Conservation (phyloP, 2,888 invertebrate species). For the Podotricha telesiphe region DNA sequence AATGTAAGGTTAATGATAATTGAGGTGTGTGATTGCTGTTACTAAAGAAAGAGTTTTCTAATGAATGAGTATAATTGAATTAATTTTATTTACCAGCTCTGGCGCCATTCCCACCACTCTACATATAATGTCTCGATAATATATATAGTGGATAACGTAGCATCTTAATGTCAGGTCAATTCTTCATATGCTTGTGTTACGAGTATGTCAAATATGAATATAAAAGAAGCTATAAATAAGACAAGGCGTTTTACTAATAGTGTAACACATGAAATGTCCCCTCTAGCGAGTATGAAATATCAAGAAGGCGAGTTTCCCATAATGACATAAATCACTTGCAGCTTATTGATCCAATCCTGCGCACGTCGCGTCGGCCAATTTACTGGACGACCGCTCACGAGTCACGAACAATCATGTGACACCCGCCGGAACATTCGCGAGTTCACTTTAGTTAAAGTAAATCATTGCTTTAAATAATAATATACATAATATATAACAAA, state of each 20-base stretch:
- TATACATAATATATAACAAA: not conserved
- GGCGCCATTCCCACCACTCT: no score
- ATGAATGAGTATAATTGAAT: no score
- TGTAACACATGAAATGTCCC: not conserved
- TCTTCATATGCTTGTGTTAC: no score
- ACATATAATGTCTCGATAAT: no score
- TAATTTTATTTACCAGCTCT: no score
- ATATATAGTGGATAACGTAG: no score
- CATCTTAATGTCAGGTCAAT: no score
- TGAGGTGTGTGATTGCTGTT: no score
- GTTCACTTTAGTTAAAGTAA: constrained; percentile 1
- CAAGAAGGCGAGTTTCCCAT: constrained; percentile 6
- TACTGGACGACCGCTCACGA: not conserved
- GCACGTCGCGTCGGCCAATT: constrained; percentile 1
- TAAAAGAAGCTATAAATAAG: not conserved
- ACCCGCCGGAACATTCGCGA: constrained; percentile 13
- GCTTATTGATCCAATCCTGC: constrained; percentile 14
- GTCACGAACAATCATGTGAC: no score
- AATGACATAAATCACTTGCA: constrained; percentile 16
- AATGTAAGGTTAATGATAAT: no score
- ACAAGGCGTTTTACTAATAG: not conserved
- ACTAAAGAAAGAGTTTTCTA: no score
- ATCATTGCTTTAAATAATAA: not conserved
- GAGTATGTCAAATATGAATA: no score
- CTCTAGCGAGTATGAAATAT: not conserved